A percentile compares a stretch with the other conserved stretches of the same genome.
Evolutionary conservation across 2,797 vertebrate species (phyloP).

Genomic region (Hippocampus kuda): DNA sequence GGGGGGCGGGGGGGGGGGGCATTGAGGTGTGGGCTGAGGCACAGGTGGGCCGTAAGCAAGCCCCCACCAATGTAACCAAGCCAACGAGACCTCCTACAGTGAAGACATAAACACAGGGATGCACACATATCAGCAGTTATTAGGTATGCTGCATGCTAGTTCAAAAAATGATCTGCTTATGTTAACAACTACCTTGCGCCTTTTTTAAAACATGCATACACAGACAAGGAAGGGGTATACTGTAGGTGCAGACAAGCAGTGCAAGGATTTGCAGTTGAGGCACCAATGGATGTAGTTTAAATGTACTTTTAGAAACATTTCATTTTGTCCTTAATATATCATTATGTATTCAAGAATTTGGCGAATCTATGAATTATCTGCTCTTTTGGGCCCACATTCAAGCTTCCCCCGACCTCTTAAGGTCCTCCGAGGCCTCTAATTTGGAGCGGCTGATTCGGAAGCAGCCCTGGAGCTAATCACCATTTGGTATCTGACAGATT

Average conservation of each 20-base stretch:
- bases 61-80: conserved; percentile 16
- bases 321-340: conserved; percentile 1
- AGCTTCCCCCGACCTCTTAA: conserved; percentile 50
- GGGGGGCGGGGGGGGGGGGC: conserved; percentile 11
- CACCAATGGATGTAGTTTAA: background rate
- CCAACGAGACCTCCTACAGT: conserved; percentile 49
- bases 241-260: background rate
- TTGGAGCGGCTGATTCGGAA: conserved; percentile 64
- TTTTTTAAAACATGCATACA: conserved; percentile 44
- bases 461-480: conserved; percentile 64
- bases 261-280: background rate
- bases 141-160: conserved; percentile 49
- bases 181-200: conserved; percentile 42
- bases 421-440: conserved; percentile 62
- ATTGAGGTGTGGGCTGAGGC: conserved; percentile 22
- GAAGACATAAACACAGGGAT: conserved; percentile 43
- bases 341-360: background rate
- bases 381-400: conserved; percentile 32
- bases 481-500: conserved; percentile 67
- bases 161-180: conserved; percentile 58
- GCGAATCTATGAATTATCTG: conserved; percentile 17
- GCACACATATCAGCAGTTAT: conserved; percentile 42
- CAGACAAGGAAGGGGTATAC: conserved; percentile 20
- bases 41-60: conserved; percentile 36
- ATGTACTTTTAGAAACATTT: background rate